Evolutionary conservation across 2,888 invertebrate genomes (phyloP), one percentile per base, ranked within the genome.

Genomic region (Idaea dimidiata): DNA sequence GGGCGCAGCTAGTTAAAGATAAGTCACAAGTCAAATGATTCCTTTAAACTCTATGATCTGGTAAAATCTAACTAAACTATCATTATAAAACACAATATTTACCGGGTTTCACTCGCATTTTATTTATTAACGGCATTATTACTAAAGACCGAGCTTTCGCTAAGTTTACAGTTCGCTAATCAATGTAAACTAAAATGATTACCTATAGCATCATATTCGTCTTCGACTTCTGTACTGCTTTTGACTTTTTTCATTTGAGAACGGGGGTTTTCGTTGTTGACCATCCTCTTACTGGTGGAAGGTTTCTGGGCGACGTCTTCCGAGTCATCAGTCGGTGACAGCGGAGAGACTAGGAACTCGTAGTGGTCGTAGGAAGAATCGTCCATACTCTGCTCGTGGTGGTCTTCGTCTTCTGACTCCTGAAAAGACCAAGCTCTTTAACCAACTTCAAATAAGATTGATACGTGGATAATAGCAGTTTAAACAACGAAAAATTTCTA

Each of bases 141-240:
- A n/a, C n/a, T n/a, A n/a, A n/a, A n/a, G n/a, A n/a, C n/a, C n/a
- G n/a, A n/a, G n/a, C n/a, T n/a, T n/a, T n/a, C n/a, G n/a, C n/a
- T n/a, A n/a, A n/a, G n/a, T n/a, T n/a, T n/a, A n/a, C n/a, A n/a
- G n/a, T n/a, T n/a, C n/a, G n/a, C n/a, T n/a, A 70, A 32, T 17
- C 58, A 65, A 54, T 24, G 43, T 18, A 58, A 31, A n/a, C 6
- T 16, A 17, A 56, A 54, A 17, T 6, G 8, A 77, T 70, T 69
- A 89, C 91, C 90, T 61, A 91, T 90, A 60, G 91, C 91, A 63
- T 91, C 91, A 66, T 91, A 91, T 74, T 91, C 90, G 58, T 91
- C 91, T 57, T 83, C 85, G 0, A 89, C 78, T 56, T 86, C 87
- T 0, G 87, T 84, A 53, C 73, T 4, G 68, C 64, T 54, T 31